Base-by-base conservation (phyloP, 92 coral and sea anemone genomes). In the Scolanthus callimorphus region DNA sequence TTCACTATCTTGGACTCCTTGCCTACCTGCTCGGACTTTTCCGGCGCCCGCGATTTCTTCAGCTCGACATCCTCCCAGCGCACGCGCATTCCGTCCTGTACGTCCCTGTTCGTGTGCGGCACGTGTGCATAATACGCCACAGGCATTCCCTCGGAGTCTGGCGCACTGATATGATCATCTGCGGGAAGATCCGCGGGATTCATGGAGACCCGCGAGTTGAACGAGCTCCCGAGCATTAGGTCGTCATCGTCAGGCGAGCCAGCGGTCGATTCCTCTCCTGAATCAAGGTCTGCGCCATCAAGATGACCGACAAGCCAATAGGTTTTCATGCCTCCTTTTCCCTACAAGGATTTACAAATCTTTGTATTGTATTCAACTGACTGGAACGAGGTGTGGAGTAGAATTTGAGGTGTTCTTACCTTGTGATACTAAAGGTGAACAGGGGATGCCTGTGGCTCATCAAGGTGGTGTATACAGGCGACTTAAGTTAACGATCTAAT, bases 251-350 rank as follows among this genome's bases (percentile, higher is more conserved):
- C n/a, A n/a, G 1, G 29, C 31, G 41, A n/a, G n/a, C n/a, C n/a
- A n/a, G n/a, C n/a, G 8, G 41, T 34, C 8, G 8, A 2, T 2
- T 9, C 22, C 49, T 15, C 41, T 34, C 49, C 21, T 17, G 64
- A 38, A 11, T 2, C 51, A 27, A 46, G 27, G 55, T 26, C 4
- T 65, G 62, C 6, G 41, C 23, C 74, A 6, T 78, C 78, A 11
- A 43, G 29, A 29, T 57, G 39, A 4, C 95, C 95, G 26, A 87
- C 44, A 29, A 87, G 65, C 95, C 95, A 87, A 66, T 57, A 87
- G 0, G 95, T 87, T 60, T 77, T 82, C 95, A 87, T 87, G 24
- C 89, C 95, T 3, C 95, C 95, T 58, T 87, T 87, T 9, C 95
- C 95, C 95, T 87, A 31, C 19, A n/a, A n/a, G n/a, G n/a, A n/a